Base-by-base conservation (phyloP, 2,797 vertebrate genomes). In the Chanos chanos region DNA sequence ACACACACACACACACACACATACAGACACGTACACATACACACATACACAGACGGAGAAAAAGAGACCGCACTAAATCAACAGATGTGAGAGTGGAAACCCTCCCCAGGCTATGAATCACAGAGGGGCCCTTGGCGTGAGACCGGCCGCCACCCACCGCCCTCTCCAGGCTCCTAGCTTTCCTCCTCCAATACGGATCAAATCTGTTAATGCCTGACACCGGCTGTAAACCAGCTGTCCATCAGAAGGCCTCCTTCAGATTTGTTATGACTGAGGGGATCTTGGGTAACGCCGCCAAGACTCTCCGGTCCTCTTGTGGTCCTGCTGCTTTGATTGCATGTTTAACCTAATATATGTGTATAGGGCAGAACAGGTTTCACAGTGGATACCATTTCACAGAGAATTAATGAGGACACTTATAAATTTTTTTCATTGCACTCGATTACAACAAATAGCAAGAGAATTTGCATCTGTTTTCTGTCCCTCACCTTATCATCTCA, bases 191-290 rank as follows among this genome's bases (percentile, higher is more conserved):
- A 74, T 67, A 74, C 58, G 74, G 66, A 83, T 83, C 80, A 83
- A 79, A 83, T 85, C 81, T 83, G 78, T 80, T 85, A 84, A 85
- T 85, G 78, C 81, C 80, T 82, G 81, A 83, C 68, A 60, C 64
- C 53, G 49, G 67, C 72, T 74, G 70, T 79, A 79, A 80, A 82
- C 76, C 56, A 41, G 61, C 74, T 68, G 78, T 84, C 77, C 41
- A 10, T 87, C 72, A 81, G 57, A 55, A 10, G 59, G 70, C 30
- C 39, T 34, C 52, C 61, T 43, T 41, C 61, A 64, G 57, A 52
- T 69, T 69, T 76, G 77, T 78, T 76, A 70, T 71, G 60, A 71
- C 72, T 54, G 72, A 72, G 66, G 72, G 66, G 72, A 78, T 73
- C 69, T 67, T 66, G 68, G 54, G 18, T 56, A 28, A 61, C 10